Base-by-base conservation (phyloP, 2,888 invertebrate genomes). In the Eilema depressum region DNA sequence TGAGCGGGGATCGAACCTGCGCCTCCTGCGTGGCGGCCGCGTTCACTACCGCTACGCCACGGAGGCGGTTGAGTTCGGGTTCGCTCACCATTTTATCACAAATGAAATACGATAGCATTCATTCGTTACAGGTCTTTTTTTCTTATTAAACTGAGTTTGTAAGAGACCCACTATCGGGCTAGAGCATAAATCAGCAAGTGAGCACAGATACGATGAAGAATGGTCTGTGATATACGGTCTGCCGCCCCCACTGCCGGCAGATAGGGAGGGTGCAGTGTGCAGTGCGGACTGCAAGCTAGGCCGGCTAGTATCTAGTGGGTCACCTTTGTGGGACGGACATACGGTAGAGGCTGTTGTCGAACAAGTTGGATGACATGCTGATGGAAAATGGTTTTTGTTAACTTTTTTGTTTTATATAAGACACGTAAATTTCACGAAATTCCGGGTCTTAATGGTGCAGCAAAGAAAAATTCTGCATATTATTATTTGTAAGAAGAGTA, bases 191-290 rank as follows among this genome's bases (percentile, higher is more conserved):
- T 82, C 76, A 73, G 74, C 66, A 76, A 78, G 70, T 72, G 82
- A 81, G 74, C 72, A 70, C 71, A 82, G 80, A 80, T 82, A 80
- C 68, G 73, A 82, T 82, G 80, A 82, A 82, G 80, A 82, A 82
- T 82, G 74, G 80, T 64, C 47, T 30, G 74, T 78, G 82, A 82
- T 82, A 75, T 80, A 82, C 75, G 78, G 73, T 74, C 69, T 41
- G 28, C 56, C 30, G 60, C 74, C 71, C 69, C 67, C 66, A 66
- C 67, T 57, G 53, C 26, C 72, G 71, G 68, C 74, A 64, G 57
- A 56, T 28, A 62, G 66, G 25, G 67, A n/a, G 57, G 60, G 68
- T 20, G 63, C 63, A 53, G 47, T 3, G 30, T 30, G 30, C 4
- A 2, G 53, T 65, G 71, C 53, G 41, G n/a, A 8, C 63, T 65